Evolutionary conservation across 1,140 invertebrate species (phyloP).

Genomic region (Drosophila pseudoobscura): DNA sequence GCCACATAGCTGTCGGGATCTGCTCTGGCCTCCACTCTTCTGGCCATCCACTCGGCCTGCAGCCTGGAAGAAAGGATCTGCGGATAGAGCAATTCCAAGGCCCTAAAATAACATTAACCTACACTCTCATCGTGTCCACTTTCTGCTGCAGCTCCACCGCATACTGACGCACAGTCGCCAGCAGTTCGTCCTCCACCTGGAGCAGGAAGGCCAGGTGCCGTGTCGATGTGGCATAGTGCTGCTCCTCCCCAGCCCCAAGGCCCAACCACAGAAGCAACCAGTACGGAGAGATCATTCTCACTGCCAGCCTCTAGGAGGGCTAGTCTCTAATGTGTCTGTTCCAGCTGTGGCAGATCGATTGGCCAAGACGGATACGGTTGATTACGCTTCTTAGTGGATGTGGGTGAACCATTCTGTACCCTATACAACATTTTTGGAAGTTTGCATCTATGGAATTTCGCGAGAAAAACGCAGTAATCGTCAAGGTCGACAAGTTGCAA

Average conservation of each 20-base stretch:
- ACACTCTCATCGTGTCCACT: constrained; percentile 13
- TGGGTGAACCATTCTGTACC: no score
- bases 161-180: constrained; percentile 23
- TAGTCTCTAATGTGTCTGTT: no score
- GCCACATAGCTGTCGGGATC: constrained; percentile 32
- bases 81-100: background rate
- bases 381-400: no score
- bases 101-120: background rate
- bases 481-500: no score
- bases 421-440: no score
- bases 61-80: background rate
- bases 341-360: no score
- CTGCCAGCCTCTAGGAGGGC: no score
- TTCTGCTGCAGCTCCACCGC: constrained; percentile 16
- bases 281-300: background rate
- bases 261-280: constrained; percentile 13
- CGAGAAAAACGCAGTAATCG: no score
- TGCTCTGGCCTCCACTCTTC: background rate
- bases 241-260: background rate
- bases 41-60: constrained; percentile 9
- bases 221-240: constrained; percentile 36
- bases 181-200: constrained; percentile 41
- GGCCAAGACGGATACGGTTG: no score
- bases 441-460: no score
- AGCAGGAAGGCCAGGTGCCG: constrained; percentile 17